Evolutionary conservation across 2,888 invertebrate genomes (phyloP), one percentile per base, ranked within the genome.

Genomic region (Melanargia galathea): DNA sequence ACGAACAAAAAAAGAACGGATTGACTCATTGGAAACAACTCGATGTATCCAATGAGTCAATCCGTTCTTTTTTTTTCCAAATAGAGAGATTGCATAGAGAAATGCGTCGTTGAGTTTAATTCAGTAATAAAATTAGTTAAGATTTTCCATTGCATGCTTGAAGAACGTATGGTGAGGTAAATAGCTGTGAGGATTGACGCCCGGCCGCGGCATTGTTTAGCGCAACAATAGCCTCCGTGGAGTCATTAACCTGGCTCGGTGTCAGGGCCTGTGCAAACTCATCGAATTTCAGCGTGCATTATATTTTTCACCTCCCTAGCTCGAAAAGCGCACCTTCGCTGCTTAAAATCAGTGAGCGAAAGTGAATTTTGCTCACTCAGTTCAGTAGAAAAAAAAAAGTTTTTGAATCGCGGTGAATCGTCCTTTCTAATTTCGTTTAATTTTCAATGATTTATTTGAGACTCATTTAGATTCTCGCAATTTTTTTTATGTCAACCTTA

Each of bases 191-290:
- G 85, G 84, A 87, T 84, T 84, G 87, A 83, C 83, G 86, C 76
- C 80, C 78, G 76, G 79, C 75, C 80, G 79, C 71, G 76, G 87
- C 84, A 91, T 91, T 91, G 91, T 91, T 90, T 87, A 84, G 82
- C 79, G 84, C 84, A 88, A 91, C 91, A 91, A 91, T 90, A 80
- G 90, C 90, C 90, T 88, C 85, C 76, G 82, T 77, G 83, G 82
- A 87, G 90, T 90, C 90, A 89, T 90, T 91, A 90, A 90, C 90
- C 90, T 78, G 86, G 86, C 84, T 85, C 84, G 84, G 81, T 82
- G 83, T 82, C 81, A 78, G 76, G 77, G 63, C 43, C 18, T 16
- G 43, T 16, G 18, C 43, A 43, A 43, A 43, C 43, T 43, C 18
- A 10, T 7, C 18, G 43, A 18, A 43, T 43, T 43, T 43, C 18